Evolutionary conservation across 2,113 vertebrate genomes (phyloP), one percentile per base, ranked within the genome.

Genomic region (Drymodes brunneopygia): DNA sequence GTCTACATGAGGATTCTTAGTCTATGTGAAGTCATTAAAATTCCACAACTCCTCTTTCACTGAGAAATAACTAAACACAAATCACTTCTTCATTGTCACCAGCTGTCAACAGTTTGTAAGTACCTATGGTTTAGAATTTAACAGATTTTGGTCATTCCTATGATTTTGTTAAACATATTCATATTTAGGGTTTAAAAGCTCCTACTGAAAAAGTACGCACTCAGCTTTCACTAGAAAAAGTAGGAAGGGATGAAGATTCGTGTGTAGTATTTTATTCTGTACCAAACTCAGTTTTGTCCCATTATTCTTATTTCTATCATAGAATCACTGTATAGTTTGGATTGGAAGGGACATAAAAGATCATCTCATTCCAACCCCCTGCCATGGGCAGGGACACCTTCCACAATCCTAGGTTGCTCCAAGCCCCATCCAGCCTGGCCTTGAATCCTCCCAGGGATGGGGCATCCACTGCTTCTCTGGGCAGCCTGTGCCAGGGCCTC

Each of bases 351-450:
- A 69, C 12, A 12, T 61, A 23, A 69, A 42, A 48, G 10, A 42
- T 48, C 35, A 24, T 27, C 29, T 48, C 0, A 0, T 54, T 48
- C 12, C 21, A 82, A 6, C 2, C 4, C 22, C 21, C 40, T 54
- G 29, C 29, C 29, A 54, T 19, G 11, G 29, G 21, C 31, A 83
- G 27, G 31, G 22, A 48, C 10, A 54, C 10, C 25, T 69, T 61
- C 18, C 21, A 48, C 15, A 42, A 36, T 6, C 15, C 7, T 11
- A 61, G n/a, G 29, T 16, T 75, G 17, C 15, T 62, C 40, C 48
- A 38, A 40, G 25, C 3, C 35, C 40, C 31, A 35, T 69, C 24
- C 62, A 56, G 13, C 18, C 35, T 61, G 17, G 31, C 18, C 18
- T 54, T 61, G n/a, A 31, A 35, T 33, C 10, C 4, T 38, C 53